Evolutionary conservation across 2,797 vertebrate species (phyloP).

Genomic region (Moxostoma hubbsi): DNA sequence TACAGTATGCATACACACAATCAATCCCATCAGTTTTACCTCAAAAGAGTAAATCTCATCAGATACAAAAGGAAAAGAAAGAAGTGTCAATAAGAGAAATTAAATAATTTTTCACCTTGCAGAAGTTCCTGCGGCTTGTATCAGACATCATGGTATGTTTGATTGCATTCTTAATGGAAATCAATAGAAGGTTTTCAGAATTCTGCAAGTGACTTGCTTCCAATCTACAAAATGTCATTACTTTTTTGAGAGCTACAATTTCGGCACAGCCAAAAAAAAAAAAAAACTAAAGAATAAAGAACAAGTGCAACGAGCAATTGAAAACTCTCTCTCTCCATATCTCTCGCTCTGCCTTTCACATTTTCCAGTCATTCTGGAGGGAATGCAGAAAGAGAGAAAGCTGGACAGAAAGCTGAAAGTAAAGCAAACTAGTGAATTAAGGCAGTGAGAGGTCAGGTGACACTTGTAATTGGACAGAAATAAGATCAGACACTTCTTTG

Average conservation of each 20-base stretch:
- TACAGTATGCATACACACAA: too few relatives aligned
- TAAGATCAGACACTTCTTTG: slow-evolving; percentile 45
- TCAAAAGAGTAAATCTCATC: slow-evolving; percentile 26
- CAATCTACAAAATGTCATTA: slow-evolving; percentile 80
- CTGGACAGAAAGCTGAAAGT: not conserved
- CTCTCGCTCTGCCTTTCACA: too few relatives aligned
- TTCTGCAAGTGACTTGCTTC: slow-evolving; percentile 72
- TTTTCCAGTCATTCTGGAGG: too few relatives aligned
- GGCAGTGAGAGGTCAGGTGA: slow-evolving; percentile 28
- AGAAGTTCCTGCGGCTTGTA: slow-evolving; percentile 58
- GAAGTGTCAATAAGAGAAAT: slow-evolving; percentile 68
- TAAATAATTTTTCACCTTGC: slow-evolving; percentile 69
- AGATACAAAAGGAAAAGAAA: slow-evolving; percentile 37
- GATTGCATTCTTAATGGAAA: slow-evolving; percentile 83
- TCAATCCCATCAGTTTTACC: slow-evolving; percentile 13
- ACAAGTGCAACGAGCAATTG: slow-evolving; percentile 44
- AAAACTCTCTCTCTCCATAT: too few relatives aligned
- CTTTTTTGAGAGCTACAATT: slow-evolving; percentile 61
- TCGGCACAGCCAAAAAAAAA: slow-evolving; percentile 55
- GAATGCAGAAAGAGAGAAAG: not conserved
- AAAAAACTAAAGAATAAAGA: slow-evolving; percentile 54
- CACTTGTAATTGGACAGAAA: slow-evolving; percentile 41
- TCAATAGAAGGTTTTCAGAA: slow-evolving; percentile 75
- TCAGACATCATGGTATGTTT: slow-evolving; percentile 74
- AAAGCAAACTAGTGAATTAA: slow-evolving; percentile 47